phyloP scores from a whole-genome alignment of 2,797 vertebrate genomes.

The Tokudaia tokunoshimensis region DNA sequence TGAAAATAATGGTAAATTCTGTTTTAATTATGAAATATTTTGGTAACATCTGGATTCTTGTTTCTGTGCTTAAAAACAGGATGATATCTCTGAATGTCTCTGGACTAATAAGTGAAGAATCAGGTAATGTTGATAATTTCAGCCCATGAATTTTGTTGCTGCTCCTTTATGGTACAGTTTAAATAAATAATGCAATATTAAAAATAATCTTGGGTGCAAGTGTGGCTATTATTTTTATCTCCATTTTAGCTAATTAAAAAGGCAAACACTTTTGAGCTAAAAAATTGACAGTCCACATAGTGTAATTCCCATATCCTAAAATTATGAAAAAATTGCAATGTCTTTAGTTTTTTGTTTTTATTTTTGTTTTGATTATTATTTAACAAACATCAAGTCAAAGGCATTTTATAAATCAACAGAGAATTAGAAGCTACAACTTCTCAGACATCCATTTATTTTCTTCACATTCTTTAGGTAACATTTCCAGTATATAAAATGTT shows the following conservation, averaged over 20 bases:
- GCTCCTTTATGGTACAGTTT: neutral
- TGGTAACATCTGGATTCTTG: neutral
- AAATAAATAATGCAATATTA: neutral
- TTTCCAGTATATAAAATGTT: neutral
- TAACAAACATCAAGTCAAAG: slow-evolving; percentile 23
- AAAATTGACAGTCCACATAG: neutral
- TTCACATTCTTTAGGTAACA: neutral
- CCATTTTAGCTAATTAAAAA: slow-evolving; percentile 6
- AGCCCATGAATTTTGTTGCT: neutral
- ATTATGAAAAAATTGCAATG: neutral
- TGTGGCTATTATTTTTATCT: neutral
- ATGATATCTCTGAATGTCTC: neutral
- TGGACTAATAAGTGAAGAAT: neutral
- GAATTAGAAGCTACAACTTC: neutral
- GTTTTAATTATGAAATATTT: slow-evolving; percentile 2
- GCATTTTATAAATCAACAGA: neutral
- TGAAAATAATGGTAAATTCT: neutral
- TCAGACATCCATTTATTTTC: neutral
- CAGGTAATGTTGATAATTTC: neutral
- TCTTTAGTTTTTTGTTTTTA: neutral
- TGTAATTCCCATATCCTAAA: neutral
- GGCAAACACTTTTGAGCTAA: neutral
- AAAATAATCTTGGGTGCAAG: neutral
- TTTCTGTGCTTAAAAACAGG: neutral
- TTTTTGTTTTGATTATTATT: neutral